Percentiles rank a stretch among this genome's conserved stretches.
phyloP scores from a whole-genome alignment of 2,797 vertebrate genomes.

The Amphiprion clarkii region DNA sequence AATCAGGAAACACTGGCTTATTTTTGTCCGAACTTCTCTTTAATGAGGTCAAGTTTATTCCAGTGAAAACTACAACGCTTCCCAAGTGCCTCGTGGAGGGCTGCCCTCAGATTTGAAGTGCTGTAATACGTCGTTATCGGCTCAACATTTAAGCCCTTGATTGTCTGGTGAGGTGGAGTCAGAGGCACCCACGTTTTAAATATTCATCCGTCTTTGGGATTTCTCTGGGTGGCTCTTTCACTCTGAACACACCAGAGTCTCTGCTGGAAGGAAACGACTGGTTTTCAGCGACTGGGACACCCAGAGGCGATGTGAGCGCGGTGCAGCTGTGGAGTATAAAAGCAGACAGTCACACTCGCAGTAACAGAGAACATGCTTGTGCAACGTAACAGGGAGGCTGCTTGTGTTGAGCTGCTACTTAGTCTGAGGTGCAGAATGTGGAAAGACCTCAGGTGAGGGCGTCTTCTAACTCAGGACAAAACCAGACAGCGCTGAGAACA shows the following conservation, averaged over 20 bases:
- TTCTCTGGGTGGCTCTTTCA: slow-evolving; percentile 11
- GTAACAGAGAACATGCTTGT: slow-evolving; percentile 40
- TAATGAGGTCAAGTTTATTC: slow-evolving; percentile 24
- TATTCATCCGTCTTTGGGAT: slow-evolving; percentile 19
- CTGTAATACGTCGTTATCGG: background rate
- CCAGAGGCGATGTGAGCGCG: slow-evolving; percentile 48
- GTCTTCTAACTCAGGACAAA: background rate
- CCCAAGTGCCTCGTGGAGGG: slow-evolving; percentile 4
- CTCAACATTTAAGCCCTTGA: slow-evolving; percentile 7
- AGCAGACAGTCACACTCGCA: slow-evolving; percentile 16
- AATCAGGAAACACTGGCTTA: background rate
- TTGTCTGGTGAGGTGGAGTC: slow-evolving; percentile 7
- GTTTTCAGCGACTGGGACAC: slow-evolving; percentile 55
- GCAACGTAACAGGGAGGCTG: slow-evolving; percentile 46
- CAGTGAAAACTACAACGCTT: background rate
- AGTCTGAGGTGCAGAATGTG: slow-evolving; percentile 17
- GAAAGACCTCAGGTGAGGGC: slow-evolving; percentile 35
- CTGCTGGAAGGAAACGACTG: slow-evolving; percentile 23
- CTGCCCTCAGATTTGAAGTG: background rate
- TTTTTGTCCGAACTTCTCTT: background rate
- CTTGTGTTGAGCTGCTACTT: slow-evolving; percentile 14
- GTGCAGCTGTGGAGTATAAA: slow-evolving; percentile 71
- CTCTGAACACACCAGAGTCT: background rate
- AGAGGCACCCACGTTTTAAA: slow-evolving; percentile 25
- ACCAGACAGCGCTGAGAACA: background rate